Evolutionary conservation across 2,797 vertebrate genomes (phyloP).

Genomic region (Micromesistius poutassou): DNA sequence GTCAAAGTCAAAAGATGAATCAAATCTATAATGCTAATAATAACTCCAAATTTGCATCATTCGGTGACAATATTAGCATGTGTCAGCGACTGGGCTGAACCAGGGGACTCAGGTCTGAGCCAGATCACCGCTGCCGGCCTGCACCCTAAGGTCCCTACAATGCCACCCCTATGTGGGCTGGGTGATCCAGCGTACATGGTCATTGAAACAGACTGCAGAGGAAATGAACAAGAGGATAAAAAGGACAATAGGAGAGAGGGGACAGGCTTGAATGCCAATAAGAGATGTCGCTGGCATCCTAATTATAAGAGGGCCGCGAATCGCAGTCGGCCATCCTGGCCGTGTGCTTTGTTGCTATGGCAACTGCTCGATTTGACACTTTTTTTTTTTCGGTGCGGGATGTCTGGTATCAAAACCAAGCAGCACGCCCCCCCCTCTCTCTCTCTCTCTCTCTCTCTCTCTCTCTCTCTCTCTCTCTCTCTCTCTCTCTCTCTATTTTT

Average conservation of each 20-base stretch:
- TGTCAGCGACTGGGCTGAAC: not conserved
- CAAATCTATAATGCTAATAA: too few relatives aligned
- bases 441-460: not conserved
- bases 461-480: constrained; percentile 29
- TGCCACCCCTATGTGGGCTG: not conserved
- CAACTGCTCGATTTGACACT: constrained; percentile 73
- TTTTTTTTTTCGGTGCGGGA: constrained; percentile 69
- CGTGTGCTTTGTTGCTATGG: constrained; percentile 78
- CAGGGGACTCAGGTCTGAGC: not conserved
- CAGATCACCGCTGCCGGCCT: not conserved
- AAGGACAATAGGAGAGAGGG: not conserved
- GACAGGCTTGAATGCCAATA: constrained; percentile 6
- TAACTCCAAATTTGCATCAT: not conserved
- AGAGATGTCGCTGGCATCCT: constrained; percentile 43
- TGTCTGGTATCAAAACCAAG: constrained; percentile 38
- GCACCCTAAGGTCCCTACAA: not conserved
- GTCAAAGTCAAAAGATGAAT: too few relatives aligned
- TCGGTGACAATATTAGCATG: not conserved
- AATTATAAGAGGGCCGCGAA: constrained; percentile 55
- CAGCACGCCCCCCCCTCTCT: constrained; percentile 1
- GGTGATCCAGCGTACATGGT: not conserved
- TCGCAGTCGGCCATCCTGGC: constrained; percentile 27
- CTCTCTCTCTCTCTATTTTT: not conserved
- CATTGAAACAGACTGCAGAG: not conserved
- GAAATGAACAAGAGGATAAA: not conserved